These are phyloP conservation scores for Scaptomyza montana DNA, from an alignment of 1,140 invertebrate genomes.

Conservation along the genomic window DNA sequence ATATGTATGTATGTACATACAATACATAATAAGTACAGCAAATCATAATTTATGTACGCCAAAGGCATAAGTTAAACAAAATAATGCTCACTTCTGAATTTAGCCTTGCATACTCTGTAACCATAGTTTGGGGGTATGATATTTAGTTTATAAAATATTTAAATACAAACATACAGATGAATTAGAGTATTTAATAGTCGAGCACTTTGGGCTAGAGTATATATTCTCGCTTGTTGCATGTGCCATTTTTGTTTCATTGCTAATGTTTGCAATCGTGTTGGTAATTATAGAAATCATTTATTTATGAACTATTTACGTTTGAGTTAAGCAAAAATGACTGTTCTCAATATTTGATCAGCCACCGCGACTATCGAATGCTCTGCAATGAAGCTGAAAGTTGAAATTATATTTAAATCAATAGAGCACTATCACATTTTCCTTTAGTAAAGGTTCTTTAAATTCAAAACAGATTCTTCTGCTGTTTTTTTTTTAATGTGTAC, in stretches of 20 bases:
- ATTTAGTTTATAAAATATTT: background rate
- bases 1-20: background rate
- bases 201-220: background rate
- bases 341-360: slow-evolving; percentile 2
- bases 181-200: background rate
- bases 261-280: slow-evolving; percentile 36
- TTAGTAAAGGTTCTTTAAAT: too few species aligned
- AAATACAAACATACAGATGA: background rate
- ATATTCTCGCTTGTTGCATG: slow-evolving; percentile 13
- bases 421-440: too few species aligned
- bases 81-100: background rate
- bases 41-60: background rate
- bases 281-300: slow-evolving; percentile 67
- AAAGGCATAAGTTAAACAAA: background rate
- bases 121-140: background rate
- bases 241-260: slow-evolving; percentile 9
- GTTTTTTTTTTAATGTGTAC: too few species aligned
- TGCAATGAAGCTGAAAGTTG: background rate
- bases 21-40: background rate
- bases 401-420: background rate
- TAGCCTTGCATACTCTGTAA: background rate
- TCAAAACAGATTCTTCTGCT: too few species aligned
- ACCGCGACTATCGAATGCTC: slow-evolving; percentile 10
- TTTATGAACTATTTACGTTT: slow-evolving; percentile 72
- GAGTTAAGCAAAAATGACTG: slow-evolving; percentile 53